These are phyloP conservation scores for Vipera ursinii DNA, from an alignment of 2,797 vertebrate species.

Conservation along the genomic window DNA sequence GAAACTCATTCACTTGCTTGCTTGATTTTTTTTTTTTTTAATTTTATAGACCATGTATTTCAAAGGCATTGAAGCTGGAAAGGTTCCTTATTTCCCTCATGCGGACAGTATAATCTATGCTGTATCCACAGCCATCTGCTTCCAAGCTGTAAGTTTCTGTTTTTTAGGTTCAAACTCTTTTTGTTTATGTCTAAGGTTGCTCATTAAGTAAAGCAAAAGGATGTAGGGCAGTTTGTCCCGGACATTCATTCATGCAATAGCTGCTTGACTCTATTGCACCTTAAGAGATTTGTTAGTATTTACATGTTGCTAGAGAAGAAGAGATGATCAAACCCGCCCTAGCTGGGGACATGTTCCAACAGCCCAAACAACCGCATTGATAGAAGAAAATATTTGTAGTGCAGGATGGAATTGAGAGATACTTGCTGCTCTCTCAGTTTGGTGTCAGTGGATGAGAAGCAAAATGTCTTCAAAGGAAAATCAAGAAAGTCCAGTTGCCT, in stretches of 20 bases:
- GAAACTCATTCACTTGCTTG: no score
- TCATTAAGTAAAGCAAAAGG: conserved; percentile 10
- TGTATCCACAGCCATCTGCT: conserved; percentile 95
- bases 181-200: conserved; percentile 10
- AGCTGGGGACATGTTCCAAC: neutral
- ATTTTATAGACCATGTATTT: conserved; percentile 90
- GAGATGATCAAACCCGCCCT: neutral
- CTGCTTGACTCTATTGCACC: neutral
- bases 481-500: no score
- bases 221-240: neutral
- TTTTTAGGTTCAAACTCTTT: conserved; percentile 36
- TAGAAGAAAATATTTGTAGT: no score
- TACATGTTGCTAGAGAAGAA: conserved; percentile 2
- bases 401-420: no score
- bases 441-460: no score
- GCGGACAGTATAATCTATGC: conserved; percentile 94
- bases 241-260: neutral
- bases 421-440: no score
- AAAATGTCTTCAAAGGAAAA: no score
- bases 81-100: conserved; percentile 92
- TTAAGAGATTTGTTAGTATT: neutral
- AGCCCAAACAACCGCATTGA: neutral
- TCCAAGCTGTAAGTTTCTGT: conserved; percentile 89
- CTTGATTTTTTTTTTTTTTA: no score
- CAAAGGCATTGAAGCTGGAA: conserved; percentile 96